Conservation (phyloP, 2,113 vertebrate genomes). For the Maccullochella peelii region DNA sequence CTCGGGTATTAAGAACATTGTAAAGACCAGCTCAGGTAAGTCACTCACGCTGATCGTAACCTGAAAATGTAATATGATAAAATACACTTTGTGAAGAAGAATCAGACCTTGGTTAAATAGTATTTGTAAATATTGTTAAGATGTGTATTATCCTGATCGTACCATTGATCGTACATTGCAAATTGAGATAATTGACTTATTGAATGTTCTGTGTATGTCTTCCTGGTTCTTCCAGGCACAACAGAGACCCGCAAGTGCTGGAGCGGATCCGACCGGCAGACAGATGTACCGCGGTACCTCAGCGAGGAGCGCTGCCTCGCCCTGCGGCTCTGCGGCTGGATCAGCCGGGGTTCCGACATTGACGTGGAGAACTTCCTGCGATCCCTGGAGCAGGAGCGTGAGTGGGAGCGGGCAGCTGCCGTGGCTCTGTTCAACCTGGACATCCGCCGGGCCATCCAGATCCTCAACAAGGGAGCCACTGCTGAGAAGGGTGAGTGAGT, state of each 20-base stretch:
- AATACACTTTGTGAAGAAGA: background rate
- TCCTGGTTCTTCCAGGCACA: constrained; percentile 83
- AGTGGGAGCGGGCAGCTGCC: constrained; percentile 96
- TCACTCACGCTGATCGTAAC: background rate
- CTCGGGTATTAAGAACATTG: constrained; percentile 96
- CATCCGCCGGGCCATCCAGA: constrained; percentile 95
- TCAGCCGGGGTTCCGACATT: constrained; percentile 89
- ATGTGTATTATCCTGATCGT: background rate
- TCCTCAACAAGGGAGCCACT: constrained; percentile 95
- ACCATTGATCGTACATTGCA: background rate
- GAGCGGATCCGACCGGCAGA: constrained; percentile 91
- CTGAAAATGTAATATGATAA: background rate
- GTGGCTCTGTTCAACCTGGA: constrained; percentile 97
- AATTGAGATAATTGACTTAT: background rate
- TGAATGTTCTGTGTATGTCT: background rate
- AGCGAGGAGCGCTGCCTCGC: constrained; percentile 95
- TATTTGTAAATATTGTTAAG: background rate
- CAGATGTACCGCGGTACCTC: constrained; percentile 89
- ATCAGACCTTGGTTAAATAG: background rate
- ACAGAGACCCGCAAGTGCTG: constrained; percentile 91
- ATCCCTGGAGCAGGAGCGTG: constrained; percentile 92
- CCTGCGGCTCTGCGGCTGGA: constrained; percentile 97
- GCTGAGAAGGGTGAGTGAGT: constrained; percentile 89
- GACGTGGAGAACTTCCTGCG: constrained; percentile 93
- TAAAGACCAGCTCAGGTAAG: constrained; percentile 96